Percentiles rank a stretch among this genome's conserved stretches.
Evolutionary conservation across 2,113 vertebrate species (phyloP).

Genomic region (Erythrocercus mccallii): DNA sequence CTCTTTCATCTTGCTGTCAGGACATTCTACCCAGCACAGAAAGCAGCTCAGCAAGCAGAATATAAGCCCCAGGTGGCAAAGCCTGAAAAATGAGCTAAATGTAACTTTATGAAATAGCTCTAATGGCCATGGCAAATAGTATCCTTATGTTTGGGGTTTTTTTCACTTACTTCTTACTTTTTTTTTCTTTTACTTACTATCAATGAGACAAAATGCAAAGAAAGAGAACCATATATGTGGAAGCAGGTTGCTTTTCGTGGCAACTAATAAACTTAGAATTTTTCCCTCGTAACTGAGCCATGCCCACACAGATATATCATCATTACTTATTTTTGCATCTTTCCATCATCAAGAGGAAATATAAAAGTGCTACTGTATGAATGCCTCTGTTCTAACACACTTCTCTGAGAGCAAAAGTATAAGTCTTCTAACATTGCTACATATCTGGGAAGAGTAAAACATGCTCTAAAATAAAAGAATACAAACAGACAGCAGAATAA

Average conservation of each 20-base stretch:
- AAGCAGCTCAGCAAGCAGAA: slow-evolving; percentile 6
- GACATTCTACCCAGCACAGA: not conserved
- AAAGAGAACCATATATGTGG: not conserved
- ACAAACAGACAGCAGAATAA: not conserved
- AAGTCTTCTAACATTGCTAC: not conserved
- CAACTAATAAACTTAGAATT: not conserved
- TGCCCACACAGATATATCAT: not conserved
- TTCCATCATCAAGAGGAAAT: not conserved
- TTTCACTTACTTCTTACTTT: not conserved
- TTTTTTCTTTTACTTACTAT: not conserved
- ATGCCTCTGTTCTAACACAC: not conserved
- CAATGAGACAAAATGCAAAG: not conserved
- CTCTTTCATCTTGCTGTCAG: slow-evolving; percentile 49
- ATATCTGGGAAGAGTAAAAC: not conserved
- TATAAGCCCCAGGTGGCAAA: not conserved
- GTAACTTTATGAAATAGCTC: not conserved
- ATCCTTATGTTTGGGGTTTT: not conserved
- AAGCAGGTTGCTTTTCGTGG: not conserved
- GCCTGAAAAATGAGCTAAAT: slow-evolving; percentile 10
- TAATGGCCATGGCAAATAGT: not conserved
- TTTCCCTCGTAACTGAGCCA: not conserved
- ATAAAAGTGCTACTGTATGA: not conserved
- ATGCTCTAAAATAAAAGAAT: not conserved
- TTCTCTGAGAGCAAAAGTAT: not conserved
- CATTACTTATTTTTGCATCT: not conserved